Percentiles rank a stretch among this genome's conserved stretches.
phyloP scores from a whole-genome alignment of 2,113 vertebrate species.

The Platysternon megacephalum region DNA sequence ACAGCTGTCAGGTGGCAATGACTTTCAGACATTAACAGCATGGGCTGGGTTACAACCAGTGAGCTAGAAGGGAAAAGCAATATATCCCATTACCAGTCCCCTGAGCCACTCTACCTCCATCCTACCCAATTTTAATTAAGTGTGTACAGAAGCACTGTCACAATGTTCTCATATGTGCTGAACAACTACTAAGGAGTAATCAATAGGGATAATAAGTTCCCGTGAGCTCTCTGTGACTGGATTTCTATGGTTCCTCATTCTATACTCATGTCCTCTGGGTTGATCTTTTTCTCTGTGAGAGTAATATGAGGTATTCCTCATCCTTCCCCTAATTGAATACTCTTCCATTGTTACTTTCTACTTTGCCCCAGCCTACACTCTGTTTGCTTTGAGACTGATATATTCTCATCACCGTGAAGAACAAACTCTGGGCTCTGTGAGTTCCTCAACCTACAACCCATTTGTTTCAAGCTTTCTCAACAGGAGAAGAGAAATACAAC shows the following conservation, averaged over 20 bases:
- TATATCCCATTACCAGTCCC: not conserved
- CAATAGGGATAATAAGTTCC: not conserved
- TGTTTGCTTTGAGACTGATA: slow-evolving; percentile 10
- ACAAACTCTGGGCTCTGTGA: not conserved
- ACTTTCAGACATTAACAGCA: not conserved
- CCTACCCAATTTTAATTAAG: not conserved
- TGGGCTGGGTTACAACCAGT: not conserved
- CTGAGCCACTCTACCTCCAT: not conserved
- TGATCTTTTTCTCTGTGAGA: not conserved
- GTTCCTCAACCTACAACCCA: not conserved
- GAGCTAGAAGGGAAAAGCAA: not conserved
- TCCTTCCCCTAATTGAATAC: not conserved
- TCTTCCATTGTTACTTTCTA: not conserved
- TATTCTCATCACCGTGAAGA: not conserved
- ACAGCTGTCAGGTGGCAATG: not conserved
- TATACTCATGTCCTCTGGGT: not conserved
- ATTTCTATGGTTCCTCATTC: not conserved
- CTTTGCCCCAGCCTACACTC: not conserved
- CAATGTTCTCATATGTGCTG: not conserved
- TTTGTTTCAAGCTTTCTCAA: slow-evolving; percentile 27
- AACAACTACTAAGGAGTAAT: no score
- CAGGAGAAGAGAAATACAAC: not conserved
- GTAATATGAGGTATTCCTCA: not conserved
- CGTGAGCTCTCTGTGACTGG: not conserved
- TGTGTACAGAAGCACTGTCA: not conserved